phyloP scores from a whole-genome alignment of 2,888 invertebrate species.

The Celastrina argiolus region DNA sequence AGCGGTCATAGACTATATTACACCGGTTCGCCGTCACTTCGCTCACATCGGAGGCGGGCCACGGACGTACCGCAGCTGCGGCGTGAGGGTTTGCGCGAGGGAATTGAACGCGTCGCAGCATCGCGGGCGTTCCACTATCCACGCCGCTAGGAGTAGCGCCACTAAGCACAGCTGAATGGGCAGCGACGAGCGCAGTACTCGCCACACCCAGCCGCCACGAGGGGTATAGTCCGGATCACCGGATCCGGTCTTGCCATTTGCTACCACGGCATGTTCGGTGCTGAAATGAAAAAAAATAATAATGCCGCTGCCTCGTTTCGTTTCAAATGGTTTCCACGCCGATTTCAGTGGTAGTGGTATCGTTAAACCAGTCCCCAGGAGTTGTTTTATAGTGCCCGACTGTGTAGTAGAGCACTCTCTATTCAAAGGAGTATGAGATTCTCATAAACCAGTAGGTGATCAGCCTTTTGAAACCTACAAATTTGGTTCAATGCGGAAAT shows the following conservation, averaged over 20 bases:
- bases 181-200: conserved; percentile 85
- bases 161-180: conserved; percentile 87
- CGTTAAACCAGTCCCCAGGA: too few species aligned
- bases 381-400: too few species aligned
- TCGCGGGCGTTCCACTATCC: conserved; percentile 84
- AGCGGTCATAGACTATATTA: neutral
- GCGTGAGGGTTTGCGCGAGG: conserved; percentile 85
- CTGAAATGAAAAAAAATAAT: conserved; percentile 33
- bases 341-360: too few species aligned
- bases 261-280: conserved; percentile 51
- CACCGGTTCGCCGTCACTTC: neutral
- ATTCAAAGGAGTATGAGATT: too few species aligned
- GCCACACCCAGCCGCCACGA: conserved; percentile 82
- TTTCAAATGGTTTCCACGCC: too few species aligned
- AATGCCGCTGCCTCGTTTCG: too few species aligned
- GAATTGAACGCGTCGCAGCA: conserved; percentile 89
- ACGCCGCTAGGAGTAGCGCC: conserved; percentile 85
- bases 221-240: conserved; percentile 78
- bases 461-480: too few species aligned
- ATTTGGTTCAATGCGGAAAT: too few species aligned
- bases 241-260: conserved; percentile 70
- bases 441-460: too few species aligned
- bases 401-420: too few species aligned
- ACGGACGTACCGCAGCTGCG: conserved; percentile 88
- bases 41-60: conserved; percentile 83